Percentiles rank a stretch among this genome's conserved stretches.
phyloP scores from a whole-genome alignment of 2,888 invertebrate genomes.

The Spodoptera littoralis region DNA sequence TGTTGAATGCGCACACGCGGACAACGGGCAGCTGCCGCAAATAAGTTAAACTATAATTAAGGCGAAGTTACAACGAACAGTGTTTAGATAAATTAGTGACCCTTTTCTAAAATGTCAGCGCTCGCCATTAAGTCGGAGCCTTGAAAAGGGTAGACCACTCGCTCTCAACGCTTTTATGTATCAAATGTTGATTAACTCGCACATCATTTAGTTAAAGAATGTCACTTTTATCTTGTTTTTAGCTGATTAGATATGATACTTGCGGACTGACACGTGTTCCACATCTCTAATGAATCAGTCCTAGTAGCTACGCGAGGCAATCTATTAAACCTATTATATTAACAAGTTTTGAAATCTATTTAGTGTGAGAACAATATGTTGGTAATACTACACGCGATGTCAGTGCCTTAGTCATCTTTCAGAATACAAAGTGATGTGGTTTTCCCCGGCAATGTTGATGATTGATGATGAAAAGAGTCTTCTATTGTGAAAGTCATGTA shows the following conservation, averaged over 20 bases:
- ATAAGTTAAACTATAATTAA: slow-evolving; percentile 87
- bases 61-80: slow-evolving; percentile 63
- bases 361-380: too few relatives aligned
- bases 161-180: slow-evolving; percentile 67
- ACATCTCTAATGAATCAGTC: slow-evolving; percentile 7
- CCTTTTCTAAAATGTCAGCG: slow-evolving; percentile 86
- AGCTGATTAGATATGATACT: slow-evolving; percentile 35
- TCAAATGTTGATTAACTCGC: slow-evolving; percentile 70
- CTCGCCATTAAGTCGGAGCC: slow-evolving; percentile 76
- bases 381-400: too few relatives aligned
- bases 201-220: slow-evolving; percentile 51
- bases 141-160: slow-evolving; percentile 78
- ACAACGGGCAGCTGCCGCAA: slow-evolving; percentile 74
- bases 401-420: too few relatives aligned
- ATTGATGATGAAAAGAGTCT: too few relatives aligned
- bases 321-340: too few relatives aligned
- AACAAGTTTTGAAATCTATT: too few relatives aligned
- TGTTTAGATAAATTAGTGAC: slow-evolving; percentile 86
- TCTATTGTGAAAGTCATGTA: too few relatives aligned
- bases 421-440: too few relatives aligned
- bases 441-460: too few relatives aligned
- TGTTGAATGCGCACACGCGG: slow-evolving; percentile 59
- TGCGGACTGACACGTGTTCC: not conserved
- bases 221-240: slow-evolving; percentile 49
- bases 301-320: too few relatives aligned